These are phyloP conservation scores for Strigops habroptila DNA, from an alignment of 2,113 vertebrate genomes.

Conservation along the genomic window DNA sequence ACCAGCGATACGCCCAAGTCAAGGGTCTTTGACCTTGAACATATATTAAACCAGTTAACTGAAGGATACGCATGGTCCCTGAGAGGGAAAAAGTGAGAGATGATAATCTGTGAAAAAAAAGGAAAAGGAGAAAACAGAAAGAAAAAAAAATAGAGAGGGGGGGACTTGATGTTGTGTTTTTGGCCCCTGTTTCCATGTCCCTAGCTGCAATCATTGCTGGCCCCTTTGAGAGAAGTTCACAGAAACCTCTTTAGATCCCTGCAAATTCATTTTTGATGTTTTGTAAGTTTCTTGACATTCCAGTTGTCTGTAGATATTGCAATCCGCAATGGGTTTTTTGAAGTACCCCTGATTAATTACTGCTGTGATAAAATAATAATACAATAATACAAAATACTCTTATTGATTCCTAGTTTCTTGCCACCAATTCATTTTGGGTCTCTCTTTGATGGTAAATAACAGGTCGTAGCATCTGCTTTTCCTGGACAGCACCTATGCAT, in stretches of 20 bases:
- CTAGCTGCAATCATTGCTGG: background rate
- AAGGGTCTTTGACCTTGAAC: slow-evolving; percentile 1
- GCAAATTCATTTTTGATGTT: background rate
- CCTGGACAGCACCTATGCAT: background rate
- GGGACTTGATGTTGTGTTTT: rapidly evolving
- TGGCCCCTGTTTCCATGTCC: background rate
- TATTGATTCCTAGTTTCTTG: background rate
- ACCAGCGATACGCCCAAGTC: background rate
- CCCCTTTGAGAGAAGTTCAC: background rate
- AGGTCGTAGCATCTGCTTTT: background rate
- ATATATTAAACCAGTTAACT: background rate
- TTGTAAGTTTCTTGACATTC: background rate
- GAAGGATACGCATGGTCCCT: rapidly evolving
- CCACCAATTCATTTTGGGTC: background rate
- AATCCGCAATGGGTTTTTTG: background rate
- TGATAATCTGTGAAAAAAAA: background rate
- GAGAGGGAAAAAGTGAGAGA: background rate
- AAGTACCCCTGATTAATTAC: background rate
- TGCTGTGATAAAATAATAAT: background rate
- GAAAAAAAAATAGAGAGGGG: rapidly evolving
- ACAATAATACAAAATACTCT: background rate
- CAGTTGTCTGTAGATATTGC: background rate
- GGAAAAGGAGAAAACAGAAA: rapidly evolving
- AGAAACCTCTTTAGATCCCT: background rate
- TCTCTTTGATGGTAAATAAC: background rate